These are phyloP conservation scores for Carollia perspicillata DNA, from an alignment of 2,113 vertebrate genomes.

Conservation along the genomic window DNA sequence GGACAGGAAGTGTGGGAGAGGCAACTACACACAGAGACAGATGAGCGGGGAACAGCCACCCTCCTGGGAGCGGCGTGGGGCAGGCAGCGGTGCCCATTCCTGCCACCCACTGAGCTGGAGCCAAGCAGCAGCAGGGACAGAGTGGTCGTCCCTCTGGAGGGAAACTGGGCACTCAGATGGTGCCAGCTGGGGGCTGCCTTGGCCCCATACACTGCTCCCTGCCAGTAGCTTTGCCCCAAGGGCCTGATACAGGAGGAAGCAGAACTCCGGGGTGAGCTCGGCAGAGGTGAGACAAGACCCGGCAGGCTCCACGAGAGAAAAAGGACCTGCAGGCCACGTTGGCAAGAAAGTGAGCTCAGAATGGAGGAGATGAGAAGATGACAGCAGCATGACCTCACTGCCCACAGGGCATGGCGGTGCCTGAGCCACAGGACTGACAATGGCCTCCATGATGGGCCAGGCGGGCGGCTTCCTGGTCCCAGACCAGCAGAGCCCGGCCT, in stretches of 20 bases:
- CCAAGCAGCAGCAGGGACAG: neutral
- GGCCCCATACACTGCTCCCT: neutral
- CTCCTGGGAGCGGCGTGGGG: neutral
- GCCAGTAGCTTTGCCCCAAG: neutral
- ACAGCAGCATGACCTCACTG: neutral
- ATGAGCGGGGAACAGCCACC: accelerated
- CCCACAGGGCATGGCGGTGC: neutral
- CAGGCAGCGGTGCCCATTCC: accelerated
- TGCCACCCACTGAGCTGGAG: neutral
- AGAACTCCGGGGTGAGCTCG: neutral
- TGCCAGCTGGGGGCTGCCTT: neutral
- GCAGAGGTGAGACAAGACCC: constrained; percentile 28
- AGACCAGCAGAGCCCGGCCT: neutral
- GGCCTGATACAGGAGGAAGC: neutral
- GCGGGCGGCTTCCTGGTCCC: neutral
- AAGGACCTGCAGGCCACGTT: neutral
- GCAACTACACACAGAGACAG: neutral
- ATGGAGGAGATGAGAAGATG: neutral
- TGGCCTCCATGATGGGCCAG: neutral
- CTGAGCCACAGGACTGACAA: neutral
- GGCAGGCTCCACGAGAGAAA: neutral
- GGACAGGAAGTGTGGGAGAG: neutral
- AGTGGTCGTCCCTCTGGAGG: neutral
- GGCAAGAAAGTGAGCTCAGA: neutral
- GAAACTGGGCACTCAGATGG: neutral